phyloP scores from a whole-genome alignment of 2,797 vertebrate species.

The Acrocephalus scirpaceus region DNA sequence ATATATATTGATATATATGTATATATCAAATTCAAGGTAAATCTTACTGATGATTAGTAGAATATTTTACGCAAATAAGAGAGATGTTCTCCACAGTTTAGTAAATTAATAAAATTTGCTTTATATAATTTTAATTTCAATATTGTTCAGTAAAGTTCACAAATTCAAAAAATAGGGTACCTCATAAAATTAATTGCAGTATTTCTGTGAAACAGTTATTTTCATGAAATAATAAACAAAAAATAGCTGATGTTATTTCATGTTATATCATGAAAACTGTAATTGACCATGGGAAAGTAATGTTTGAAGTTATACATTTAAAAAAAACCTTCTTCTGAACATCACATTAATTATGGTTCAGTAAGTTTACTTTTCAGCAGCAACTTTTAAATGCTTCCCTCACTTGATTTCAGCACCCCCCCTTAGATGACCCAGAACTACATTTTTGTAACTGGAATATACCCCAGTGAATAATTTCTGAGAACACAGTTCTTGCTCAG shows the following conservation, averaged over 20 bases:
- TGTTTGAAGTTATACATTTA: slow-evolving; percentile 9
- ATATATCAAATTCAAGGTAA: not conserved
- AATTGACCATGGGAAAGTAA: not conserved
- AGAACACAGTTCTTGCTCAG: not conserved
- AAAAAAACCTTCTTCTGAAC: not conserved
- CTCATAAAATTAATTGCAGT: not conserved
- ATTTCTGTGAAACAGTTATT: not conserved
- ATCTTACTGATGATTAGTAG: not conserved
- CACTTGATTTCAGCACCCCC: not conserved
- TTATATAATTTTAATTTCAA: not conserved
- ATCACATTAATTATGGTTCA: slow-evolving; percentile 16
- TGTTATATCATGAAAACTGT: not conserved
- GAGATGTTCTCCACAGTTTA: not conserved
- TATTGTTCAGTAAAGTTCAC: not conserved
- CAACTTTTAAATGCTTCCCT: not conserved
- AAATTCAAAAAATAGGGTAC: not conserved
- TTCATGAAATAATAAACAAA: slow-evolving; percentile 1
- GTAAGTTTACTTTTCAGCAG: slow-evolving; percentile 47
- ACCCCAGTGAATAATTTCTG: not conserved
- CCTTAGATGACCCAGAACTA: not conserved
- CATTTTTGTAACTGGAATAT: not conserved
- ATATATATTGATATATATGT: no score
- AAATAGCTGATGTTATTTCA: not conserved
- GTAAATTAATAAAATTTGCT: not conserved
- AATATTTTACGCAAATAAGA: not conserved